Evolutionary conservation across 2,797 vertebrate genomes (phyloP), one percentile per base, ranked within the genome.

Genomic region (Helarctos malayanus): DNA sequence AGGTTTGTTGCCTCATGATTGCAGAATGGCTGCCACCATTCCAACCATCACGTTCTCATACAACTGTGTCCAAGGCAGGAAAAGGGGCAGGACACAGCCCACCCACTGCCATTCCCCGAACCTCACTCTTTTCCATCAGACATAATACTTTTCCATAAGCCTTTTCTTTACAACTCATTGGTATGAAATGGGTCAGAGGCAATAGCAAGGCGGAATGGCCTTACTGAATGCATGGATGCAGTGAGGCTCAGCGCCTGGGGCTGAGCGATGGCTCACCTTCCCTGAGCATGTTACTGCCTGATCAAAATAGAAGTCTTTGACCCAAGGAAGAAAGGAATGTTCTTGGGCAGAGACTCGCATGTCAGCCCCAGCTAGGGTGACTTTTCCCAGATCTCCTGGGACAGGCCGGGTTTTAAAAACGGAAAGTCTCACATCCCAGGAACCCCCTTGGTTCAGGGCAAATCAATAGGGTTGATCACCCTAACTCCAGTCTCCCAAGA

Each of bases 1-100:
- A 88, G 25, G 12, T 27, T 93, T 91, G 27, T 61, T 86, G 75
- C 79, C 68, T 91, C 41, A 4, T 38, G 75, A 38, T 29, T 93
- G 27, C 79, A 86, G 38, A 93, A 89, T 32, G 79, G 88, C 88
- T 97, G 83, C 87, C 68, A 52, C 18, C 38, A 61, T 61, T 80
- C 73, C 90, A 94, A 7, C 27, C 32, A 56, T 83, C 21, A 32
- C 18, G 16, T 35, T 71, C 47, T 85, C 71, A 29, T 1, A 15
- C 59, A 65, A 7, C 10, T 61, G 21, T 27, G 5, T 75, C n/a
- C 45, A 65, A 78, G 41, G 32, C 12, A 86, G 84, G 75, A 73
- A 45, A 82, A 16, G 4, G 52, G 47, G 79, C 29, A 18, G 52
- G 15, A 27, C 5, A 54, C 4, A 23, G 5, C 18, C 5, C 41